phyloP scores from a whole-genome alignment of 2,797 vertebrate genomes.

The Enteromius trimaculatus region DNA sequence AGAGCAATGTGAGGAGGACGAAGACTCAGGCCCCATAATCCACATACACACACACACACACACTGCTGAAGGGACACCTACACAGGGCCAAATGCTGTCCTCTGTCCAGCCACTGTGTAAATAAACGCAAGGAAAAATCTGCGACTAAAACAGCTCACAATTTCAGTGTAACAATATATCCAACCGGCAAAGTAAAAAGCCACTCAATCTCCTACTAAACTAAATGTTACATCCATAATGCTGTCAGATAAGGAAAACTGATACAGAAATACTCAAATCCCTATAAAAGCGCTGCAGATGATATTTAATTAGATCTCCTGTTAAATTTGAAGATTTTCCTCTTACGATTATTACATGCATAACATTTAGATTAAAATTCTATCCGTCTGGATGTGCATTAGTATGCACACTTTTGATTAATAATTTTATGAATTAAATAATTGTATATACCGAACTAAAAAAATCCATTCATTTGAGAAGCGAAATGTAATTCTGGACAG shows the following conservation, averaged over 20 bases:
- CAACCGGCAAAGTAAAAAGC: slow-evolving; percentile 7
- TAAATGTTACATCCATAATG: background rate
- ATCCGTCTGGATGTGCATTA: slow-evolving; percentile 2
- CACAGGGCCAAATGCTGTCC: slow-evolving; percentile 42
- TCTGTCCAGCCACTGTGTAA: slow-evolving; percentile 45
- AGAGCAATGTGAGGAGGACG: slow-evolving; percentile 73
- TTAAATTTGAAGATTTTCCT: background rate
- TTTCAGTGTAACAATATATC: slow-evolving; percentile 1
- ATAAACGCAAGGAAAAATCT: slow-evolving; percentile 34
- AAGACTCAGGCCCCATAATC: slow-evolving; percentile 63
- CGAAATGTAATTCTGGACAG: slow-evolving; percentile 52
- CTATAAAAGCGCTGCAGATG: slow-evolving; percentile 1
- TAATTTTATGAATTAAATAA: background rate
- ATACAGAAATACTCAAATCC: background rate
- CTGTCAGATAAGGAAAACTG: background rate
- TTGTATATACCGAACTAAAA: background rate
- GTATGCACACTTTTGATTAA: slow-evolving; percentile 14
- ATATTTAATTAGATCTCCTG: slow-evolving; percentile 10
- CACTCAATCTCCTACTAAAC: background rate
- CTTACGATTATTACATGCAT: background rate
- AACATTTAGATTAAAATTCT: slow-evolving; percentile 13
- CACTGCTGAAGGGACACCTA: slow-evolving; percentile 40
- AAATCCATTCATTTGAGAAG: slow-evolving; percentile 34
- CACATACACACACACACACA: slow-evolving; percentile 47
- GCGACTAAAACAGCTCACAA: background rate